Conservation (phyloP, 2,113 vertebrate species). For the Centrocercus urophasianus region DNA sequence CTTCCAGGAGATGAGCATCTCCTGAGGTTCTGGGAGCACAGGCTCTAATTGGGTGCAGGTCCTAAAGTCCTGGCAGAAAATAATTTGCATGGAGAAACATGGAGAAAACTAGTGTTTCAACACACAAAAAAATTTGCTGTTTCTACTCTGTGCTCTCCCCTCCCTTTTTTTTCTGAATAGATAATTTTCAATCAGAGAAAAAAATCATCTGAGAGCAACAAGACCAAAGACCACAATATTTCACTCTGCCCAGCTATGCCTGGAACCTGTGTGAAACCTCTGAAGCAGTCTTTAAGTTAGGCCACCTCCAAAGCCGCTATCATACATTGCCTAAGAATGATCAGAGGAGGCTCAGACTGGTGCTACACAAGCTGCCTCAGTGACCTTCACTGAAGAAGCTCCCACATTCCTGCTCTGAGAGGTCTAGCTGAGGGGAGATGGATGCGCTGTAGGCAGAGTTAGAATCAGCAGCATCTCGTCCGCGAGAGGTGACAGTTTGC, state of each 20-base stretch:
- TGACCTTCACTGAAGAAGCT: background rate
- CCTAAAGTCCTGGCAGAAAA: background rate
- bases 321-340: background rate
- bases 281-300: background rate
- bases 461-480: background rate
- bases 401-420: fast-evolving
- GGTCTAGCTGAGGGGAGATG: background rate
- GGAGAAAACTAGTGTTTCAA: background rate
- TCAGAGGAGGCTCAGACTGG: background rate
- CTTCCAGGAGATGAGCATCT: background rate
- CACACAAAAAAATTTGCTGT: background rate
- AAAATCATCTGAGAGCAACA: background rate
- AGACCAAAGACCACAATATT: background rate
- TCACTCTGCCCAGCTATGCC: background rate
- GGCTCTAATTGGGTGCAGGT: background rate
- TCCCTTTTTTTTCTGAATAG: background rate
- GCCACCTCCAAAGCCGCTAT: fast-evolving
- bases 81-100: background rate
- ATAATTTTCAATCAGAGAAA: background rate
- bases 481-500: background rate
- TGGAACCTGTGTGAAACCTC: background rate
- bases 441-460: background rate
- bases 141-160: background rate
- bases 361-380: background rate
- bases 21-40: background rate